Evolutionary conservation across 2,888 invertebrate species (phyloP).

Genomic region (Mythimna loreyi): DNA sequence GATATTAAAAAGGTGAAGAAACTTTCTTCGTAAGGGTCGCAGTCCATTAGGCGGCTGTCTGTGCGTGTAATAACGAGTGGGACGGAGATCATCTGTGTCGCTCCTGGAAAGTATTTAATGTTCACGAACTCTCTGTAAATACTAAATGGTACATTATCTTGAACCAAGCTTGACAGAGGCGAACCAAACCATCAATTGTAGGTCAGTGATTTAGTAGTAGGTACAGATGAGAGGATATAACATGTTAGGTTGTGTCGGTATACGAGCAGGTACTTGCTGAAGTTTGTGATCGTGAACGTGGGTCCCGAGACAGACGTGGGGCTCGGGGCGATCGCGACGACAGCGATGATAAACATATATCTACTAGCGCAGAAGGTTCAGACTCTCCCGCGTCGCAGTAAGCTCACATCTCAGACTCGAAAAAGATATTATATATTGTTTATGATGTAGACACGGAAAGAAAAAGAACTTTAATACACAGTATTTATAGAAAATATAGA

Average conservation of each 20-base stretch:
- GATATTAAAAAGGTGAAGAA: background rate
- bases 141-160: background rate
- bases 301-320: slow-evolving; percentile 1
- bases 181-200: too few species aligned
- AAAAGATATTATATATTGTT: background rate
- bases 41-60: background rate
- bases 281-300: slow-evolving; percentile 22
- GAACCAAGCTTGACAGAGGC: background rate
- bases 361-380: slow-evolving; percentile 2
- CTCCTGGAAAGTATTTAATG: background rate
- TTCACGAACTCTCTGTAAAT: background rate
- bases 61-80: background rate
- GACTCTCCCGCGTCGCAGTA: background rate
- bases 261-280: slow-evolving; percentile 9
- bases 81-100: background rate
- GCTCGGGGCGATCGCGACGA: background rate
- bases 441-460: background rate
- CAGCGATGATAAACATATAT: background rate
- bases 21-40: slow-evolving; percentile 1
- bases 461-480: background rate
- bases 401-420: background rate
- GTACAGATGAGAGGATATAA: too few species aligned
- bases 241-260: slow-evolving; percentile 1
- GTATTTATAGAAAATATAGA: background rate
- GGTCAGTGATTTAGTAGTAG: background rate